Evolutionary conservation across 1,140 invertebrate species (phyloP).

Genomic region (Brachionus asplanchnoidis): DNA sequence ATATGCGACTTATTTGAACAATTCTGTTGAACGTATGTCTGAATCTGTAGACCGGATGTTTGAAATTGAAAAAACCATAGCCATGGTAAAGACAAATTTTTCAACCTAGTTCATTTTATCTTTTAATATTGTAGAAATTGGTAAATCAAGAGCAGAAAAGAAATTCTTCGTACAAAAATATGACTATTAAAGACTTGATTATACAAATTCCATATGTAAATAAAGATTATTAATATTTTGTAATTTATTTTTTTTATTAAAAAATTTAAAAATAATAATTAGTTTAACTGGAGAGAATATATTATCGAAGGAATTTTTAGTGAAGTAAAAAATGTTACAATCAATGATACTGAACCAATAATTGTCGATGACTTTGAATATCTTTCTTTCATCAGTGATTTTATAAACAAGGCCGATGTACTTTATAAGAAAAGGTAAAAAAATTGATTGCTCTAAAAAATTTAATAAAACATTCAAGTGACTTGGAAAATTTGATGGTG

Average conservation of each 20-base stretch:
- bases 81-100: neutral
- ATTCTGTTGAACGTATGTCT: neutral
- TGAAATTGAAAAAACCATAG: constrained; percentile 22
- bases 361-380: constrained; percentile 31
- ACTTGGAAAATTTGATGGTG: constrained; percentile 36
- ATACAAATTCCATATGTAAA: neutral
- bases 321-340: neutral
- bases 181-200: neutral
- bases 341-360: neutral
- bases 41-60: constrained; percentile 23
- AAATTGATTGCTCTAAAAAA: neutral
- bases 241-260: too few relatives aligned
- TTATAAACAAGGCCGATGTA: neutral
- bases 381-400: neutral
- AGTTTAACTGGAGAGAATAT: constrained; percentile 30
- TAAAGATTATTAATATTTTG: too few relatives aligned
- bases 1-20: neutral
- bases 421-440: neutral
- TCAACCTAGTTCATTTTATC: neutral
- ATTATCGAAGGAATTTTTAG: constrained; percentile 28
- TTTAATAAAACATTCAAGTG: neutral
- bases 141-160: constrained; percentile 19
- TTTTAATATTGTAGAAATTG: neutral
- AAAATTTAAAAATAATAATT: too few relatives aligned
- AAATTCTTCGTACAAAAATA: constrained; percentile 6